Percentiles rank a stretch among this genome's conserved stretches.
These are phyloP conservation scores for Callipepla californica DNA, from an alignment of 2,113 vertebrate species.

Conservation along the genomic window DNA sequence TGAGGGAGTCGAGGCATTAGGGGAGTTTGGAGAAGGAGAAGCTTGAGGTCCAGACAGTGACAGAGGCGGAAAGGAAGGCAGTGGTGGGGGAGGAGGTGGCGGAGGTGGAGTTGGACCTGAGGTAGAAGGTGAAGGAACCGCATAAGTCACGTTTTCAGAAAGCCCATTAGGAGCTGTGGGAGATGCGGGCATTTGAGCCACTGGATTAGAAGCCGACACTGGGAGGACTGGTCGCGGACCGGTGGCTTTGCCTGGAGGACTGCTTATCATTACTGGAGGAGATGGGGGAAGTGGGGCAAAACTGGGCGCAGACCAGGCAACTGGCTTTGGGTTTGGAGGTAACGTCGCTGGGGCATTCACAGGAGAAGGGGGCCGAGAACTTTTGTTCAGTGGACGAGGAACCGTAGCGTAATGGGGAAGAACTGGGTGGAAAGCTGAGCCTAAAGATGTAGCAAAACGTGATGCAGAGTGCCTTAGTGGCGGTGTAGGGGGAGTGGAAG, in stretches of 20 bases:
- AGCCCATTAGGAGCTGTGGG: constrained; percentile 81
- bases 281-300: constrained; percentile 94
- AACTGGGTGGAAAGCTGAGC: constrained; percentile 98
- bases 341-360: constrained; percentile 77
- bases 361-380: constrained; percentile 84
- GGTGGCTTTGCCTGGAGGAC: constrained; percentile 92
- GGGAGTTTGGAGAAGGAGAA: constrained; percentile 81
- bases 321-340: constrained; percentile 82
- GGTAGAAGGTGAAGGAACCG: constrained; percentile 80
- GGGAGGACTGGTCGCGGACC: constrained; percentile 92
- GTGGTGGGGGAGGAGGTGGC: constrained; percentile 80
- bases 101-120: constrained; percentile 77
- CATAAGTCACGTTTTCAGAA: constrained; percentile 76
- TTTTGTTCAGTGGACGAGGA: constrained; percentile 88
- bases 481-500: constrained; percentile 91
- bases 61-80: constrained; percentile 82
- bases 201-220: constrained; percentile 84
- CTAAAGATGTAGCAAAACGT: constrained; percentile 94
- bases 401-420: constrained; percentile 95
- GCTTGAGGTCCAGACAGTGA: constrained; percentile 83
- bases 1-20: constrained; percentile 87
- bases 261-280: constrained; percentile 97
- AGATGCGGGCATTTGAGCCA: constrained; percentile 88
- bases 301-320: constrained; percentile 88
- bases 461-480: constrained; percentile 94